These are phyloP conservation scores for Gambelia wislizenii DNA, from an alignment of 2,797 vertebrate species.

Conservation along the genomic window DNA sequence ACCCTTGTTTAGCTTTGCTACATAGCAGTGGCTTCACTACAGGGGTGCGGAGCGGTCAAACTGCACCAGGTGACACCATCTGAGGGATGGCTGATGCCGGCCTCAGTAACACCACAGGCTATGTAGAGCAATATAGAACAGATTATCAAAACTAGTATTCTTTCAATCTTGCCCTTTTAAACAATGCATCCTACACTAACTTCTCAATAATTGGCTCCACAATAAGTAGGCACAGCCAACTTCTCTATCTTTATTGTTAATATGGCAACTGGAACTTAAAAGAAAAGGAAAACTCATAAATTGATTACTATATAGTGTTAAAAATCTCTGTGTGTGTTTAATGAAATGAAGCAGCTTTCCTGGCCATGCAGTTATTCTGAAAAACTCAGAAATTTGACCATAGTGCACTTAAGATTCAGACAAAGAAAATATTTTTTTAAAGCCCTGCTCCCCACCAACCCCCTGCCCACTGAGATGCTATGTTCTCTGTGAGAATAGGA, in stretches of 20 bases:
- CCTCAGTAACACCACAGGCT: too few species aligned
- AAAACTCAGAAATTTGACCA: background rate
- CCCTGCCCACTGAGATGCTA: background rate
- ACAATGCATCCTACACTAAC: background rate
- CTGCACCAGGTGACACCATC: too few species aligned
- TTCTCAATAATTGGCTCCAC: constrained; percentile 5
- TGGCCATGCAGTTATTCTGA: background rate
- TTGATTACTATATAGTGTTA: background rate
- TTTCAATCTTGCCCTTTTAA: background rate
- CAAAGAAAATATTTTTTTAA: background rate
- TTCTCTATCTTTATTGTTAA: background rate
- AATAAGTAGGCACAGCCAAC: background rate
- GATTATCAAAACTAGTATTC: background rate
- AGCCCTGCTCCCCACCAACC: background rate
- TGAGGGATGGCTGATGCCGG: too few species aligned
- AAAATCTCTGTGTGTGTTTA: background rate
- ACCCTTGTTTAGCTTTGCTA: background rate
- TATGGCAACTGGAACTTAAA: background rate
- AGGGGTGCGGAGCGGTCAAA: too few species aligned
- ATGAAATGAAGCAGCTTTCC: background rate
- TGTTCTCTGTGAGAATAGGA: background rate
- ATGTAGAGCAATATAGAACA: background rate
- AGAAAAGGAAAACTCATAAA: background rate
- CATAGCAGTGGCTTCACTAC: too few species aligned
- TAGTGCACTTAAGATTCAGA: background rate